Percentiles rank a stretch among this genome's conserved stretches.
Evolutionary conservation across 64 coral and sea anemone species (phyloP).

Genomic region (Actinia tenebrosa): DNA sequence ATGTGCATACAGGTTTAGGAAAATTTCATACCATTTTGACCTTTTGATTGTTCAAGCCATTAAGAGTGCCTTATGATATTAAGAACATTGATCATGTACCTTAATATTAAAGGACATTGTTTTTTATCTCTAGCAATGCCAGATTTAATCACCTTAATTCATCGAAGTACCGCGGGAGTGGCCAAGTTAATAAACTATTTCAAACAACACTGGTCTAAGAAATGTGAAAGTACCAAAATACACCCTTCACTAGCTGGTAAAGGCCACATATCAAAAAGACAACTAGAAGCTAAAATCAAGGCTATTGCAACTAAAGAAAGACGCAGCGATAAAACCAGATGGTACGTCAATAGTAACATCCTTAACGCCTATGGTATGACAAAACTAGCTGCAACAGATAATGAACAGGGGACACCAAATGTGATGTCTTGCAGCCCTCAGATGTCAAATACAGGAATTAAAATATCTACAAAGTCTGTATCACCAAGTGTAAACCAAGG

Average conservation of each 20-base stretch:
- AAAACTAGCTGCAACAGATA: not conserved
- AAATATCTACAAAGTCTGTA: not conserved
- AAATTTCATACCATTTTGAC: too few species aligned
- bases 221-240: constrained; percentile 38
- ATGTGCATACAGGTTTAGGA: too few species aligned
- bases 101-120: not conserved
- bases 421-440: not conserved
- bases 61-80: not conserved
- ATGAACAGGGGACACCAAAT: not conserved
- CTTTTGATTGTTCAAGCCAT: too few species aligned
- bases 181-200: constrained; percentile 67
- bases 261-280: constrained; percentile 78
- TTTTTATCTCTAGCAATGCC: constrained; percentile 61
- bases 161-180: constrained; percentile 62
- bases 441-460: not conserved
- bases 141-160: constrained; percentile 65
- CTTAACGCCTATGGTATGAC: constrained; percentile 23
- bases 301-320: constrained; percentile 86
- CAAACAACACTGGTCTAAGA: constrained; percentile 76
- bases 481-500: not conserved
- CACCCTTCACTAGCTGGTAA: constrained; percentile 44
- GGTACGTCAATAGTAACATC: constrained; percentile 77
- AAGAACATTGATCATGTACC: not conserved
- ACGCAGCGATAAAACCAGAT: constrained; percentile 54
- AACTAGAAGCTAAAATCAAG: constrained; percentile 80